phyloP scores from a whole-genome alignment of 1,140 invertebrate species.

The Scaptodrosophila lebanonensis region DNA sequence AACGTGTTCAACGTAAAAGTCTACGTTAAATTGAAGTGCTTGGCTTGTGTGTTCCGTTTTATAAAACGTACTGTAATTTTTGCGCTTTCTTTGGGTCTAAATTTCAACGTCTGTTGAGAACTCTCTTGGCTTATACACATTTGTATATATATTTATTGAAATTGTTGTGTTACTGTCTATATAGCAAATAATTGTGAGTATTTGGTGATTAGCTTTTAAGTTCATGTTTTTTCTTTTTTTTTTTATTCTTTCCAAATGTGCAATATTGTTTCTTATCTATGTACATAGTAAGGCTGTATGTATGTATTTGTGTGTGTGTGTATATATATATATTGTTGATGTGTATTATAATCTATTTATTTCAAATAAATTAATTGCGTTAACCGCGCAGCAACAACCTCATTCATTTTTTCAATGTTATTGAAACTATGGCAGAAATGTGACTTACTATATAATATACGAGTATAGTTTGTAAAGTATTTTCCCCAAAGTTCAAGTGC shows the following conservation, averaged over 20 bases:
- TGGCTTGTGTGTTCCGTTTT: background rate
- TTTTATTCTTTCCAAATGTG: background rate
- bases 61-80: slow-evolving; percentile 48
- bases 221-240: background rate
- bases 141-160: slow-evolving; percentile 26
- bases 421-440: slow-evolving; percentile 3
- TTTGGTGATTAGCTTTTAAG: slow-evolving; percentile 37
- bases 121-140: too few species aligned
- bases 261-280: background rate
- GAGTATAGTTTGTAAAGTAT: too few species aligned
- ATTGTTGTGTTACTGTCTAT: slow-evolving; percentile 33
- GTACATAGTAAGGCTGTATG: too few species aligned
- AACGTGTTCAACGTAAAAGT: slow-evolving; percentile 42
- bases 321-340: too few species aligned
- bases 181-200: slow-evolving; percentile 42
- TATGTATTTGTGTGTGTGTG: too few species aligned
- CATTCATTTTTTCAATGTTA: background rate
- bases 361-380: too few species aligned
- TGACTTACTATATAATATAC: slow-evolving; percentile 37
- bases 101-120: slow-evolving; percentile 12
- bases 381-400: too few species aligned
- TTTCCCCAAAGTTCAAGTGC: too few species aligned
- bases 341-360: too few species aligned
- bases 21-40: slow-evolving; percentile 17
- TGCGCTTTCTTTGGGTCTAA: slow-evolving; percentile 49